Evolutionary conservation across 2,888 invertebrate genomes (phyloP), one percentile per base, ranked within the genome.

Genomic region (Acleris holmiana): DNA sequence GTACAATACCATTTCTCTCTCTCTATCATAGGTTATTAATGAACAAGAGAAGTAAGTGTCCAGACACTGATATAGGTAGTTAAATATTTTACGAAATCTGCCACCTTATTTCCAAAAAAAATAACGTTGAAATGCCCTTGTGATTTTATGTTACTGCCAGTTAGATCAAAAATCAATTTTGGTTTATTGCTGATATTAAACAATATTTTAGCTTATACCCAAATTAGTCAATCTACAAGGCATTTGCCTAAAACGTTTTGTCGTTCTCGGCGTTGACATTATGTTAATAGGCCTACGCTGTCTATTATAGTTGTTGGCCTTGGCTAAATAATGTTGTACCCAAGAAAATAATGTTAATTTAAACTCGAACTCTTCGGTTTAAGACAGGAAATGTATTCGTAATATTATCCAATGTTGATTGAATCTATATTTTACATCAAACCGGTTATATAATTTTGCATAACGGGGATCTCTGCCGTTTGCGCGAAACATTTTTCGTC

Each of bases 221-320:
- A 64, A 64, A 59, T 59, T 59, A 64, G 64, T 59, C 10, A 48
- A 44, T 29, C 40, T 21, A 21, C 23, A 23, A 41, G 40, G 47
- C 50, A 64, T 48, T 59, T 54, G 48, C 41, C 18, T 64, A 54
- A 53, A 44, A 58, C 63, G 47, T 48, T 64, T 51, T 19, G 58
- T 41, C 41, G 41, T 58, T 53, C 56, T 35, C 53, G 40, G 23
- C 53, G 47, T n/a, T 23, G 21, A 21, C 44, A 64, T 58, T 73
- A 77, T 77, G 76, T 68, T 73, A 74, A 76, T 74, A 71, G 65
- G 64, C 67, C 66, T 69, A 71, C 71, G 71, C 68, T 69, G 69
- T 69, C 67, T 70, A 29, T 73, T 75, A 72, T 71, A 76, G 77
- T 76, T 68, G 78, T 60, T 75, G 77, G 73, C 82, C 83, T 81